phyloP scores from a whole-genome alignment of 2,888 invertebrate genomes.

The Ephialtes manifestator region DNA sequence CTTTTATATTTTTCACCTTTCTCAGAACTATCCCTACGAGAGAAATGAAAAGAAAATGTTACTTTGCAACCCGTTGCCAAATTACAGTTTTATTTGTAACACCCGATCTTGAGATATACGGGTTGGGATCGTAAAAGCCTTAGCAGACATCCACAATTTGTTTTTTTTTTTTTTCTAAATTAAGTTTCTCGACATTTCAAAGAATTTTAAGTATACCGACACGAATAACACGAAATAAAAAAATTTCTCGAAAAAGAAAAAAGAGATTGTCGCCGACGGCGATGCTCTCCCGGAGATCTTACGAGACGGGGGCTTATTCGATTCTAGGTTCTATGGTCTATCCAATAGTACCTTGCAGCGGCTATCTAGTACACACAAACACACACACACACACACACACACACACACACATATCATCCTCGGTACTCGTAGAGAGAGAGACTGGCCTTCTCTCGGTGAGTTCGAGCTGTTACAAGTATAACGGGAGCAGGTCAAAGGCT shows the following conservation, averaged over 20 bases:
- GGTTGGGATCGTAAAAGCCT: too few relatives aligned
- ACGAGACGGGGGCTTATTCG: constrained; percentile 28
- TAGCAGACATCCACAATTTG: too few relatives aligned
- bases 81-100: too few relatives aligned
- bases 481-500: constrained; percentile 71
- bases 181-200: too few relatives aligned
- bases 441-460: constrained; percentile 62
- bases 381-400: constrained; percentile 54
- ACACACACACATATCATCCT: constrained; percentile 26
- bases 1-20: too few relatives aligned
- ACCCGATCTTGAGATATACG: too few relatives aligned
- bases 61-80: too few relatives aligned
- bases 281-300: constrained; percentile 14
- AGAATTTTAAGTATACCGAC: too few relatives aligned
- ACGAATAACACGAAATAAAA: too few relatives aligned
- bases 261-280: background rate
- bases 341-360: background rate
- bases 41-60: too few relatives aligned
- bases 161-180: too few relatives aligned
- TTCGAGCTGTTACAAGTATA: constrained; percentile 62
- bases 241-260: background rate
- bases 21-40: too few relatives aligned
- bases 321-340: constrained; percentile 19
- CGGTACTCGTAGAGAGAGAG: constrained; percentile 24
- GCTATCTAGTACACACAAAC: constrained; percentile 43